These are phyloP conservation scores for Drosophila carrolli DNA, from an alignment of 1,140 invertebrate species.

Conservation along the genomic window DNA sequence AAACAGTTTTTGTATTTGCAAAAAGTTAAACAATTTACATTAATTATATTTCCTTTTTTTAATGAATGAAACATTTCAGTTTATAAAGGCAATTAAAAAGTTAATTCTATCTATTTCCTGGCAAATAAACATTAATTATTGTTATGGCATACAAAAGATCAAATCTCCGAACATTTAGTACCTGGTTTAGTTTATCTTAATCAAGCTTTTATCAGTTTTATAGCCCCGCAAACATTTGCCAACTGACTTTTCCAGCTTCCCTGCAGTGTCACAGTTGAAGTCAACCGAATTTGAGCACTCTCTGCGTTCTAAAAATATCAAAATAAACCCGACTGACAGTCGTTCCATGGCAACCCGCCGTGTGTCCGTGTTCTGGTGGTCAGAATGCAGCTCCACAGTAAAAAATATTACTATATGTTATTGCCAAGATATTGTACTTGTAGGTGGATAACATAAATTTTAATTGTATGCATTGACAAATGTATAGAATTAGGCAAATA, in stretches of 20 bases:
- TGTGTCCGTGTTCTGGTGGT: neutral
- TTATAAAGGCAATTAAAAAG: no score
- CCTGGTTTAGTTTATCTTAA: neutral
- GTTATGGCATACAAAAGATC: neutral
- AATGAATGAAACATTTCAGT: no score
- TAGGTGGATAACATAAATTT: no score
- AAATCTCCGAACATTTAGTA: neutral
- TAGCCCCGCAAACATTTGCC: constrained; percentile 7
- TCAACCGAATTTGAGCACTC: constrained; percentile 23
- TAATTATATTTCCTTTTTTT: no score
- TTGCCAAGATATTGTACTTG: no score
- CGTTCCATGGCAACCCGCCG: constrained; percentile 13
- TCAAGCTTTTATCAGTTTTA: neutral
- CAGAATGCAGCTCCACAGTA: constrained; percentile 1
- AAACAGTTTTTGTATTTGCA: neutral
- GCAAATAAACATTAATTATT: no score
- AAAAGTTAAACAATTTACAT: neutral
- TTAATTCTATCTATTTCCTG: no score
- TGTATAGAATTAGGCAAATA: no score
- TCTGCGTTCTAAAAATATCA: constrained; percentile 39
- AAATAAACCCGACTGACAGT: constrained; percentile 22
- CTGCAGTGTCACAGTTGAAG: constrained; percentile 20
- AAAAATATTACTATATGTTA: neutral
- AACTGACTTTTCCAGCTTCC: constrained; percentile 23
- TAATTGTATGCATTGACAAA: no score